phyloP scores from a whole-genome alignment of 2,888 invertebrate species.

The Aromia moschata region DNA sequence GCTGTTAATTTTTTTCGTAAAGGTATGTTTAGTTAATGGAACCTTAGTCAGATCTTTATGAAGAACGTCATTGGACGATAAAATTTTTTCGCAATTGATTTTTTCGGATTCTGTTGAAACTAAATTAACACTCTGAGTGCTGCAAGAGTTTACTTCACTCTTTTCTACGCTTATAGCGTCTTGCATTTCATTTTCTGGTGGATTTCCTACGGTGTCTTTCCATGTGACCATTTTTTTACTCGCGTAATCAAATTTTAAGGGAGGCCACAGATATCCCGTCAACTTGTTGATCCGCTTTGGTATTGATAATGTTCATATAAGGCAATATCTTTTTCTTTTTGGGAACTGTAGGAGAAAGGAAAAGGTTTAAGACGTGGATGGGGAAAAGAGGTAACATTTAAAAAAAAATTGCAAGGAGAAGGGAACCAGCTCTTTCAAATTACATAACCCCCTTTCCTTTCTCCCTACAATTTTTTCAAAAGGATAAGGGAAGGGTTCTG shows the following conservation, averaged over 20 bases:
- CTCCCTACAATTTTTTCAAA: conserved; percentile 47
- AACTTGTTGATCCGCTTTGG: conserved; percentile 56
- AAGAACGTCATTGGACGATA: conserved; percentile 34
- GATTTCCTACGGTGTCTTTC: conserved; percentile 46
- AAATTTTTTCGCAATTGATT: conserved; percentile 30
- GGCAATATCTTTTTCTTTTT: conserved; percentile 41
- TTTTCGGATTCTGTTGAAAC: neutral
- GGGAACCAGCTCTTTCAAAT: conserved; percentile 39
- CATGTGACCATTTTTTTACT: conserved; percentile 50
- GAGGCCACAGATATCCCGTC: conserved; percentile 57
- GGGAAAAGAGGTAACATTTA: conserved; percentile 14
- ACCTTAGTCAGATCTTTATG: conserved; percentile 20
- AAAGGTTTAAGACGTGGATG: conserved; percentile 46
- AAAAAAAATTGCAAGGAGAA: conserved; percentile 51
- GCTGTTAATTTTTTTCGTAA: conserved; percentile 1
- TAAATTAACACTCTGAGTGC: conserved; percentile 7
- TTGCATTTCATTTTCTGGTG: neutral
- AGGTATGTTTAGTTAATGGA: conserved; percentile 6
- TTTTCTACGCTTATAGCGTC: neutral
- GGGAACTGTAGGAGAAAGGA: conserved; percentile 51
- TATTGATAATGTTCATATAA: conserved; percentile 57
- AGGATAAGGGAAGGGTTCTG: conserved; percentile 8
- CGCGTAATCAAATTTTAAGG: neutral
- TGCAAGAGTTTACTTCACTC: neutral
- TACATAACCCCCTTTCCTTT: conserved; percentile 55